Evolutionary conservation across 1,140 invertebrate species (phyloP), one percentile per base, ranked within the genome.

Genomic region (Teleopsis dalmanni): DNA sequence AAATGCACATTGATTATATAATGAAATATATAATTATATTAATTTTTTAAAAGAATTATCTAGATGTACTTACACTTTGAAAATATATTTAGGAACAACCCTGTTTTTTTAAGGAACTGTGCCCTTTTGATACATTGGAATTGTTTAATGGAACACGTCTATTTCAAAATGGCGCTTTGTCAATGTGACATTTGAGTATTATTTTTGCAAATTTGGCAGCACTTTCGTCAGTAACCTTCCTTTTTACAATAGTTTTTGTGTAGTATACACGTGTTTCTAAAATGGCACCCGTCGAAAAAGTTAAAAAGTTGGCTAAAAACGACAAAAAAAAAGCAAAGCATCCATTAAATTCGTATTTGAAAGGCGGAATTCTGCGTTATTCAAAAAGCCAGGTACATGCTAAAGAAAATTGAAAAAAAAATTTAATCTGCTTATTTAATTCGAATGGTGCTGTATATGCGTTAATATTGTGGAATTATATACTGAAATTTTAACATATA

Each of bases 251-350:
- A 63, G 57, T 59, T 69, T 69, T 60, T 65, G 59, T 69, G 61
- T 59, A 62, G 66, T 67, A 63, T 70, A 69, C 66, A 70, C 66
- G 66, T 70, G 66, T 70, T 69, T 58, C 42, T 47, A 62, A 59
- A 60, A 70, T 70, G 66, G 66, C 66, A 67, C 66, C 66, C 62
- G 53, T 62, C 54, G 66, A 57, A 57, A 70, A 70, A 65, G 61
- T 56, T 65, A 69, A 70, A 59, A 70, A 64, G 54, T 51, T 63
- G 49, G 66, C 55, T 47, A 66, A 67, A 48, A 57, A 56, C 53
- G 64, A 55, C 55, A 70, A 70, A 55, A 67, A 69, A 58, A 59
- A 56, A 52, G 58, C 59, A 48, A 67, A 67, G 52, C 61, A 67
- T 48, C 64, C 64, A 11, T 19, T 65, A 37, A 70, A 70, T 54